Evolutionary conservation across 2,888 invertebrate genomes (phyloP).

Genomic region (Noctuana brunneofusca): DNA sequence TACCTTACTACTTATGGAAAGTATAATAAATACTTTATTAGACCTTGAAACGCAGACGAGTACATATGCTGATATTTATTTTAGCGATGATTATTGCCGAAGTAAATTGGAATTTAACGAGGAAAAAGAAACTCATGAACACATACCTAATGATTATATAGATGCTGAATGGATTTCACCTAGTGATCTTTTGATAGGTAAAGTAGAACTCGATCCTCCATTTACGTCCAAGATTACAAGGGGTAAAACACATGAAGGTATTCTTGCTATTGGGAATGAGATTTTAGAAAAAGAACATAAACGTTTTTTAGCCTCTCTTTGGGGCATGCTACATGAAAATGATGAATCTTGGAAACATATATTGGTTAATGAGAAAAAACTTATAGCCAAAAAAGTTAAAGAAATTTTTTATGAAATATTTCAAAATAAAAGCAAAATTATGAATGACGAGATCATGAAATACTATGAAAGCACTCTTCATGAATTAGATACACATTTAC

Average conservation of each 20-base stretch:
- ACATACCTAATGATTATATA: conserved; percentile 22
- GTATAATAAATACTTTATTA: conserved; percentile 46
- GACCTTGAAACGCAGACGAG: conserved; percentile 59
- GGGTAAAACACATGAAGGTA: conserved; percentile 70
- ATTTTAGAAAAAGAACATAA: conserved; percentile 55
- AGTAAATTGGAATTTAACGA: conserved; percentile 32
- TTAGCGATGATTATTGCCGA: conserved; percentile 53
- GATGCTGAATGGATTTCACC: conserved; percentile 67
- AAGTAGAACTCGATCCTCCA: conserved; percentile 64
- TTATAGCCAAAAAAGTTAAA: conserved; percentile 55
- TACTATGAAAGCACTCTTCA: conserved; percentile 67
- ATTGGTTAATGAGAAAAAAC: conserved; percentile 55
- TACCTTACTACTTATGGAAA: conserved; percentile 47
- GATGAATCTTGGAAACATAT: conserved; percentile 65
- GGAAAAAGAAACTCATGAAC: conserved; percentile 19
- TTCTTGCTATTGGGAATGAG: conserved; percentile 63
- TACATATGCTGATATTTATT: conserved; percentile 67
- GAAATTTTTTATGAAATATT: conserved; percentile 57
- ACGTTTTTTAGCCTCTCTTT: conserved; percentile 51
- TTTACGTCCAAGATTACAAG: conserved; percentile 74
- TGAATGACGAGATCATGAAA: conserved; percentile 57
- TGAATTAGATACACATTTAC: conserved; percentile 63
- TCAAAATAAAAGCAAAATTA: conserved; percentile 56
- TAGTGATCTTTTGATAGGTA: conserved; percentile 68
- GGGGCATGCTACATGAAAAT: conserved; percentile 56